Evolutionary conservation across 2,888 invertebrate species (phyloP), one percentile per base, ranked within the genome.

Genomic region (Parnassius orleans): DNA sequence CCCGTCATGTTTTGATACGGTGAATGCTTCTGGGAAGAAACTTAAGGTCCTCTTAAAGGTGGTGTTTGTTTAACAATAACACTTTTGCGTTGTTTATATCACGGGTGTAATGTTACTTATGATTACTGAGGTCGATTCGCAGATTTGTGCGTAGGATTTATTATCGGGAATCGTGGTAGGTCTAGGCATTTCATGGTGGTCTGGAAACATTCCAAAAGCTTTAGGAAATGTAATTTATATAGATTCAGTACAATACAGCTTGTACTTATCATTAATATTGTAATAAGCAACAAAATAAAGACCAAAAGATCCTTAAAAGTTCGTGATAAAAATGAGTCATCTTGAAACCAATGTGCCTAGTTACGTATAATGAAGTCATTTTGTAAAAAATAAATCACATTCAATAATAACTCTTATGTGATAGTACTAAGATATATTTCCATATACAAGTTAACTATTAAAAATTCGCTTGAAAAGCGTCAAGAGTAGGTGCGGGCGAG

Each of bases 121-220:
- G 68, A 78, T 74, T 67, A 65, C 65, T 57, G 67, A 33, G 68
- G 78, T 78, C 73, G 76, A 75, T 86, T 86, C 82, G 84, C 78
- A 81, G 87, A 87, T 86, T 82, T 83, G 83, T 87, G 87, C 85
- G 87, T 87, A 84, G 80, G 82, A 69, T 71, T 77, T 77, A 69
- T 70, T 71, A 74, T 76, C 71, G 75, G 74, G 69, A 68, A 65
- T 69, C 72, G 74, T 70, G 79, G 80, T 78, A 68, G 79, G 78
- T 75, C 73, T 65, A 60, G 42, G 9, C 55, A 19, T 54, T 50
- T 43, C 60, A 63, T 15, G 63, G 63, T 60, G 63, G 60, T 56
- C 63, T 33, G 33, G 33, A 33, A 33, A 33, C 33, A 33, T 33
- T 7, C 33, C 33, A 33, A 33, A 33, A 33, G 33, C 33, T 33